phyloP scores from a whole-genome alignment of 2,888 invertebrate genomes.

The Steromphala cineraria region DNA sequence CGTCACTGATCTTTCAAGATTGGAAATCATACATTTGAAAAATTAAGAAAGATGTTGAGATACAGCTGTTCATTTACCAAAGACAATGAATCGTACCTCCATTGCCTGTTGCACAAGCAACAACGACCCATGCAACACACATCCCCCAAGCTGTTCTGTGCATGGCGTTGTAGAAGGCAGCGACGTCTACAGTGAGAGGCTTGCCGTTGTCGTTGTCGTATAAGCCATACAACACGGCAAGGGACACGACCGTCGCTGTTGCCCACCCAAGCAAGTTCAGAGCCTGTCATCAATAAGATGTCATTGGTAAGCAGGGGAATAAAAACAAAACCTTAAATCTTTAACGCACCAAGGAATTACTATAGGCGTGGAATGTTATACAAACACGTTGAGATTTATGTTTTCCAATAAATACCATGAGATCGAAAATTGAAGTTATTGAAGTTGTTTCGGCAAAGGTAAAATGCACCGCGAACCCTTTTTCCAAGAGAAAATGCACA shows the following conservation, averaged over 20 bases:
- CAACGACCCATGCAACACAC: conserved; percentile 78
- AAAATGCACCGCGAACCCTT: too few relatives aligned
- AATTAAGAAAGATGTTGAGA: too few relatives aligned
- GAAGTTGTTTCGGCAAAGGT: too few relatives aligned
- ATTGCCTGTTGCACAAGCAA: conserved; percentile 77
- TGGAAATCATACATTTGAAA: background rate
- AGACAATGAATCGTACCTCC: conserved; percentile 74
- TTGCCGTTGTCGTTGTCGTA: conserved; percentile 61
- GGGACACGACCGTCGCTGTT: conserved; percentile 52
- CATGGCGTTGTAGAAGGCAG: conserved; percentile 75
- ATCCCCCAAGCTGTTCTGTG: conserved; percentile 77
- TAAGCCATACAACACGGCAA: conserved; percentile 71
- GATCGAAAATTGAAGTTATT: too few relatives aligned
- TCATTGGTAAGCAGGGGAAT: too few relatives aligned
- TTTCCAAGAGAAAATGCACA: too few relatives aligned
- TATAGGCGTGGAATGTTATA: background rate
- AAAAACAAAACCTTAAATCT: too few relatives aligned
- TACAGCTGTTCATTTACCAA: too few relatives aligned
- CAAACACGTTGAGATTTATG: background rate
- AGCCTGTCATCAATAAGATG: conserved; percentile 31
- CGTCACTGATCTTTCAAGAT: background rate
- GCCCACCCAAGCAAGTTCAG: conserved; percentile 63
- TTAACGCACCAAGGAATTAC: too few relatives aligned
- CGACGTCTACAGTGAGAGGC: conserved; percentile 42
- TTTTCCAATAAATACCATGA: background rate